Evolutionary conservation across 2,888 invertebrate species (phyloP).

Genomic region (Ophion slaviceki): DNA sequence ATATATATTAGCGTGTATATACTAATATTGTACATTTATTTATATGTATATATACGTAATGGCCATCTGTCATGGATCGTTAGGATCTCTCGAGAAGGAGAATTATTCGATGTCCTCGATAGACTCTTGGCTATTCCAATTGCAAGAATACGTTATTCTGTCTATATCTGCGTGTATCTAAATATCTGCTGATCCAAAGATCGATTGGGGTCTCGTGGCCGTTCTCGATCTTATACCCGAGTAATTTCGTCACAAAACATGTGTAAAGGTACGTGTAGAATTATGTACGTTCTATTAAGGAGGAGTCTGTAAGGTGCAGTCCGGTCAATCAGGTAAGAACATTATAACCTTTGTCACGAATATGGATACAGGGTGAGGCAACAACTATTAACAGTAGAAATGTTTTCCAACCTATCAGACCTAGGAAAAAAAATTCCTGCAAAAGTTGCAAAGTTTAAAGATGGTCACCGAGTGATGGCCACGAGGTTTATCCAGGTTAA

Average conservation of each 20-base stretch:
- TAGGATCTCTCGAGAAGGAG: slow-evolving; percentile 67
- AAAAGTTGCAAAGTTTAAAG: too few relatives aligned
- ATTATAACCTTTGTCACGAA: background rate
- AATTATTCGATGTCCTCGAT: slow-evolving; percentile 65
- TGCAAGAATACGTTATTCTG: slow-evolving; percentile 51
- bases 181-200: slow-evolving; percentile 49
- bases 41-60: slow-evolving; percentile 15
- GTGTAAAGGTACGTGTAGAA: background rate
- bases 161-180: slow-evolving; percentile 32
- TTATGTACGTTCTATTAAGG: background rate
- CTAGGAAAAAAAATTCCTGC: too few relatives aligned
- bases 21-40: background rate
- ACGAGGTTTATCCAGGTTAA: too few relatives aligned
- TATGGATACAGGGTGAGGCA: too few relatives aligned
- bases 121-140: slow-evolving; percentile 54
- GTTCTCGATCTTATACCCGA: slow-evolving; percentile 44
- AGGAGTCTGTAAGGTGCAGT: background rate
- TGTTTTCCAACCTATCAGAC: too few relatives aligned
- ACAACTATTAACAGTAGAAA: too few relatives aligned
- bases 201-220: slow-evolving; percentile 47
- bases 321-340: background rate
- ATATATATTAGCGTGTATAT: background rate
- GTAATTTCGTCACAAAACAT: slow-evolving; percentile 26
- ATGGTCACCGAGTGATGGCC: too few relatives aligned
- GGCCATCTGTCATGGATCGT: slow-evolving; percentile 75